Evolutionary conservation across 2,888 invertebrate genomes (phyloP), one percentile per base, ranked within the genome.

Genomic region (Limnephilus rhombicus): DNA sequence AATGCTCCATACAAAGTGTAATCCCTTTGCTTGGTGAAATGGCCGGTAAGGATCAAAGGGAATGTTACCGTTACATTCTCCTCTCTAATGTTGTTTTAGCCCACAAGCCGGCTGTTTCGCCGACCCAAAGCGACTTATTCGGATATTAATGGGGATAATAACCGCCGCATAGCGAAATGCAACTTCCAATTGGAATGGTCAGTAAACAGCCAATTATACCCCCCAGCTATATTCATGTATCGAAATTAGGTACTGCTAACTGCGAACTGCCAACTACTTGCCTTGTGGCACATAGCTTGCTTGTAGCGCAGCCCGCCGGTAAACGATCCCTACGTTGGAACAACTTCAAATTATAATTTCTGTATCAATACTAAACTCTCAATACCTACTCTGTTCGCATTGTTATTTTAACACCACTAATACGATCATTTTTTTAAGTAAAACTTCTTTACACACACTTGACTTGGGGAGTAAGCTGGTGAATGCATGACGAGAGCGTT

Each of bases 161-260:
- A 82, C 88, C 87, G 45, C 88, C 45, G 82, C n/a, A 88, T 53
- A 82, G 82, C 83, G 81, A 90, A 88, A 86, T 88, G 88, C 91
- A 91, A 91, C 82, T 88, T 88, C 82, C 82, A 91, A 88, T 87
- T 34, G 91, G 88, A 81, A 88, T 91, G 88, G 91, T 91, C 91
- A 91, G 88, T 91, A 88, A 91, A 91, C 91, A 91, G 82, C 86
- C 90, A 86, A 92, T 92, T 85, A 91, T 86, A 41, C 18, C 86
- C 90, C 80, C 85, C 81, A 37, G 34, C 80, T 80, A 15, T 80
- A 37, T 53, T 80, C 34, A 37, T 37, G 29, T 37, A 86, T 85
- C 85, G 80, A 85, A 91, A 91, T 90, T 80, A 68, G 24, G 24
- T 24, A 68, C 68, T 68, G 68, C 68, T 18, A 68, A 86, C 91